Conservation (phyloP, 1,140 invertebrate genomes). For the Drosophila nannoptera region DNA sequence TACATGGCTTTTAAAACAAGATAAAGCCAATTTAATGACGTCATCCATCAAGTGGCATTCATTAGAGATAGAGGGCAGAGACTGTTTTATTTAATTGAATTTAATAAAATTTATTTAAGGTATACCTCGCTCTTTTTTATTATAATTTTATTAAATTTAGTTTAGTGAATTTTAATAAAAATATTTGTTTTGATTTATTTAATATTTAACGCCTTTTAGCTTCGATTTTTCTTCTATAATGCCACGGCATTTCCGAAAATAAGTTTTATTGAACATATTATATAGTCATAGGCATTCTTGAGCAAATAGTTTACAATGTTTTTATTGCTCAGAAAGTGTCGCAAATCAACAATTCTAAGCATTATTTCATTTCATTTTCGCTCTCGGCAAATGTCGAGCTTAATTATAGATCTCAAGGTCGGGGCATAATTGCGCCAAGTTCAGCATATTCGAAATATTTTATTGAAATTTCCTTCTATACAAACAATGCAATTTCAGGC, state of each 20-base stretch:
- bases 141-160: background rate
- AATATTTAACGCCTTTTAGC: no score
- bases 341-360: background rate
- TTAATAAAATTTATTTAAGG: no score
- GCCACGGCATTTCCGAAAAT: no score
- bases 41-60: background rate
- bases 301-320: background rate
- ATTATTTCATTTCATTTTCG: background rate
- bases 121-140: background rate
- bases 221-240: no score
- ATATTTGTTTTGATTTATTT: no score
- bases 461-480: background rate
- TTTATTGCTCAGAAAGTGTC: background rate
- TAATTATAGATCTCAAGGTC: slow-evolving; percentile 28
- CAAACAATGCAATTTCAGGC: background rate
- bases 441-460: slow-evolving; percentile 1
- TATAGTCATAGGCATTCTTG: background rate
- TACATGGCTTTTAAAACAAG: background rate
- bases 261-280: no score
- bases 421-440: slow-evolving; percentile 22
- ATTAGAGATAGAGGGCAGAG: background rate
- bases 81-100: no score
- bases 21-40: background rate
- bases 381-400: background rate
- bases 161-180: no score